Evolutionary conservation across 2,113 vertebrate species (phyloP), one percentile per base, ranked within the genome.

Genomic region (Camelus bactrianus): DNA sequence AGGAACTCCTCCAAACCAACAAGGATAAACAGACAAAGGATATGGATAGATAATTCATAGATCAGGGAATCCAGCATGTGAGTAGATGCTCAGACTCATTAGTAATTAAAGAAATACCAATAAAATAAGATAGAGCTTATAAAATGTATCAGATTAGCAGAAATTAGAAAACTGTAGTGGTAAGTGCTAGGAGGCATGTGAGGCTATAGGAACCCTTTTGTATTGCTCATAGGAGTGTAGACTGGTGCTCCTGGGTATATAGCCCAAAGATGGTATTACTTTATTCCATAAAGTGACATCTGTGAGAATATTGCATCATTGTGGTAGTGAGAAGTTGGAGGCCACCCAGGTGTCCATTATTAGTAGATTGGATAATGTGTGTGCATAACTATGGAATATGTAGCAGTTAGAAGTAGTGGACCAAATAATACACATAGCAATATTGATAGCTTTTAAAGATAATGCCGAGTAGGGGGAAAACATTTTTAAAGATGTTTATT

Each of bases 111-210:
- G 38, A 42, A 42, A 42, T 42, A 42, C 38, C 72, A 81, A 35
- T 77, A 70, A 75, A 89, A 32, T 7, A 16, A 85, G 35, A 15
- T 42, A 50, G 3, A 73, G 16, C 16, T 76, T 48, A 35, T 50
- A 67, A 89, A 60, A 20, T 91, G 8, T 79, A 65, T 90, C n/a
- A 81, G 19, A 73, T 75, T 58, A 52, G 38, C n/a, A 65, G 48
- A 94, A 86, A 81, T 81, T 80, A 94, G 81, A 67, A 82, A 94
- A 67, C 26, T 90, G 2, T 76, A 58, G 58, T 91, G 73, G 5
- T 80, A 84, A 70, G 8, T 91, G 28, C 28, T 87, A 54, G 19
- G 26, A 79, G 65, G 58, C 54, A 52, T 65, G 50, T 75, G 81
- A 86, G 28, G 38, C 56, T 60, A 22, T 86, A 86, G 75, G 48